phyloP scores from a whole-genome alignment of 1,140 invertebrate species.

The Hyles vespertilio region DNA sequence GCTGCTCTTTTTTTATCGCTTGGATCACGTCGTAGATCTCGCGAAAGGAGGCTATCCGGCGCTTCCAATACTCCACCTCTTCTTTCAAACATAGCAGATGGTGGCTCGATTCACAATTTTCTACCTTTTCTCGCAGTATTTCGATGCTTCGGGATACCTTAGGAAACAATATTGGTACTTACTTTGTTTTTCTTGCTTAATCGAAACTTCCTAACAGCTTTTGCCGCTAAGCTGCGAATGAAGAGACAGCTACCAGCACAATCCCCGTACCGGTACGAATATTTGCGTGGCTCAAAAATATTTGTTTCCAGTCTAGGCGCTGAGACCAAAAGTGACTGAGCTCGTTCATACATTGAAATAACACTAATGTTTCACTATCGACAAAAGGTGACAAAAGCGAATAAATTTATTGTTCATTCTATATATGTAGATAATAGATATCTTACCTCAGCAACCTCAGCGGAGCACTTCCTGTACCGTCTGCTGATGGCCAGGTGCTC shows the following conservation, averaged over 20 bases:
- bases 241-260: too few relatives aligned
- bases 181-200: neutral
- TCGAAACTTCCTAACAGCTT: too few relatives aligned
- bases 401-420: too few relatives aligned
- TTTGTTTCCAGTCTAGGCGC: too few relatives aligned
- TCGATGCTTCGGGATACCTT: constrained; percentile 38
- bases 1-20: constrained; percentile 27
- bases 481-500: constrained; percentile 36
- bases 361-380: too few relatives aligned
- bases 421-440: neutral
- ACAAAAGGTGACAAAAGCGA: too few relatives aligned
- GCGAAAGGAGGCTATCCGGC: constrained; percentile 28
- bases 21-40: constrained; percentile 27
- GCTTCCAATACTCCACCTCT: constrained; percentile 35
- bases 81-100: constrained; percentile 27
- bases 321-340: too few relatives aligned
- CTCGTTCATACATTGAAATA: too few relatives aligned
- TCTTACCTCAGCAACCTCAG: constrained; percentile 44
- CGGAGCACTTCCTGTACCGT: constrained; percentile 23
- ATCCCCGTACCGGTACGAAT: too few relatives aligned
- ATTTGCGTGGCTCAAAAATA: too few relatives aligned
- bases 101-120: constrained; percentile 26
- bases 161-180: neutral
- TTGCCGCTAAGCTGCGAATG: too few relatives aligned
- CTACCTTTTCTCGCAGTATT: constrained; percentile 40